These are phyloP conservation scores for Oedothorax gibbosus DNA, from an alignment of 1,140 invertebrate species.

Conservation along the genomic window DNA sequence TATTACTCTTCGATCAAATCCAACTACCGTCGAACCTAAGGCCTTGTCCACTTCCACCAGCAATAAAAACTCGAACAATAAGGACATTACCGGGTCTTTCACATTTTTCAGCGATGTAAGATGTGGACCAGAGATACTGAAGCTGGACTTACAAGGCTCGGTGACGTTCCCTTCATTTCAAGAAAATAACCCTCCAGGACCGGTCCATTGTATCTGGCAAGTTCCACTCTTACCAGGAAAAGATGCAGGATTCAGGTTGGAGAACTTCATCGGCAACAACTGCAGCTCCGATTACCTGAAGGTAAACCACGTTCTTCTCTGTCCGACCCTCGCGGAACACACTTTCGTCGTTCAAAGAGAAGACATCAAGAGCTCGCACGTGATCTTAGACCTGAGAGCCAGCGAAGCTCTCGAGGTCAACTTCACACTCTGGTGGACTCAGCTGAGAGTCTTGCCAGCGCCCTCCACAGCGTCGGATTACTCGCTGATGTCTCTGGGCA, in stretches of 20 bases:
- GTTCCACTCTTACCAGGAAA: slow-evolving; percentile 59
- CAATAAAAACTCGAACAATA: slow-evolving; percentile 18
- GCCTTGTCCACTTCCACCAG: background rate
- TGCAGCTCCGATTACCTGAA: slow-evolving; percentile 60
- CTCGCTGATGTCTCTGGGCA: slow-evolving; percentile 60
- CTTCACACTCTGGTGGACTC: slow-evolving; percentile 63
- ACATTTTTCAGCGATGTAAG: slow-evolving; percentile 59
- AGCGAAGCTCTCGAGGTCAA: slow-evolving; percentile 55
- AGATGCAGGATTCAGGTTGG: slow-evolving; percentile 62
- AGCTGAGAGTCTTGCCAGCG: slow-evolving; percentile 62
- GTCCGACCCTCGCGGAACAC: slow-evolving; percentile 53
- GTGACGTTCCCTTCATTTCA: slow-evolving; percentile 58
- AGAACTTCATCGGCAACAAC: slow-evolving; percentile 61
- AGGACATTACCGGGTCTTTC: slow-evolving; percentile 46
- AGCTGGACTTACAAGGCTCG: slow-evolving; percentile 61
- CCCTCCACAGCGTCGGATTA: slow-evolving; percentile 60
- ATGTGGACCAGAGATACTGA: slow-evolving; percentile 61
- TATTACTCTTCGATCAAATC: slow-evolving; percentile 47
- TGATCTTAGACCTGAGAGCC: slow-evolving; percentile 60
- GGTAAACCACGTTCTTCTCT: slow-evolving; percentile 59
- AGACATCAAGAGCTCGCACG: slow-evolving; percentile 52
- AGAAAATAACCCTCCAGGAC: slow-evolving; percentile 30
- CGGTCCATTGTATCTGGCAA: slow-evolving; percentile 62
- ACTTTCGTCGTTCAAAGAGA: slow-evolving; percentile 54
- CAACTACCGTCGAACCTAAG: slow-evolving; percentile 7